Base-by-base conservation (phyloP, 2,888 invertebrate species). In the Lysandra bellargus region DNA sequence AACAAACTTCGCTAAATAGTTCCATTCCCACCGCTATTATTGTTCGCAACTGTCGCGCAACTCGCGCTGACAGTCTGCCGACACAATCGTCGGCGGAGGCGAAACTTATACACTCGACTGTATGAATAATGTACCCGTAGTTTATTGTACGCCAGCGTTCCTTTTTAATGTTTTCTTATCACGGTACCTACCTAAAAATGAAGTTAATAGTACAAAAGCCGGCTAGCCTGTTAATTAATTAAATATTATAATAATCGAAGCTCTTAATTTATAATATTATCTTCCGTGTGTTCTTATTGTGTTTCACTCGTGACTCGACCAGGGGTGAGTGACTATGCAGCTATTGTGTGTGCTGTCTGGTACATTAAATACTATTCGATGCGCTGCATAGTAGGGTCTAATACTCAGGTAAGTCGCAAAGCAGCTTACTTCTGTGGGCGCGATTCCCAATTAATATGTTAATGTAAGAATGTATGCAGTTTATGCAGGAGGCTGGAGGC, bases 1-100 rank as follows among this genome's bases (percentile, higher is more conserved):
- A 89, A 89, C 86, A 90, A 93, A 93, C 91, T 93, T 88, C 84
- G 88, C 93, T 93, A 92, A 94, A 93, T 92, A 93, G 93, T 93
- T 93, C 91, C 90, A 91, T 93, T 92, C 90, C 90, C 91, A 88
- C 88, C 87, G 88, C 92, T 88, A 92, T 92, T 93, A 92, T 93
- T 92, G 92, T 91, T 89, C 83, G 85, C 82, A 91, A 93, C 92
- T 92, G 92, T 92, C 92, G 91, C 89, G 88, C 92, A 89, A 83
- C 86, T 85, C 86, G 87, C 88, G 87, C 87, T 88, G 87, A 84
- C 85, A 84, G 84, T 84, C 86, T 87, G 85, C 85, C 86, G 85
- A 85, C 88, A 90, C 89, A 91, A 91, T 89, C 87, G 87, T 83
- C 84, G 83, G 82, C 82, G 81, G 82, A 79, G 80, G 78, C 80